Evolutionary conservation across 64 coral and sea anemone genomes (phyloP).

Genomic region (Porites lutea): DNA sequence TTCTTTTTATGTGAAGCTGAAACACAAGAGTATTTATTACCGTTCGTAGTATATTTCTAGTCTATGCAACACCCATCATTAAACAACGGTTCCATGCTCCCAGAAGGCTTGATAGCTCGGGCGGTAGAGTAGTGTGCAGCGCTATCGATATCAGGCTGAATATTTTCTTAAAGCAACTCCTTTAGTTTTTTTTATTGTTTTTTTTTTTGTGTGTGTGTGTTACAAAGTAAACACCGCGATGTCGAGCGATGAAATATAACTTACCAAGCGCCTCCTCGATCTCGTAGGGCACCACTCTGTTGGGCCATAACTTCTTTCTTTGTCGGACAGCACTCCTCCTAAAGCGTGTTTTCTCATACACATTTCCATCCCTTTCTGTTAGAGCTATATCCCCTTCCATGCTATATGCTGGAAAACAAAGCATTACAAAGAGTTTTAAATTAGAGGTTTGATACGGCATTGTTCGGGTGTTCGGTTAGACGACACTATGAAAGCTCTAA

Average conservation of each 20-base stretch:
- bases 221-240: too few species aligned
- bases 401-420: slow-evolving; percentile 28
- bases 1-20: slow-evolving; percentile 44
- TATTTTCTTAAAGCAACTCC: too few species aligned
- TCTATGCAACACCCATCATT: not conserved
- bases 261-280: slow-evolving; percentile 62
- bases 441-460: too few species aligned
- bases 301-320: slow-evolving; percentile 72
- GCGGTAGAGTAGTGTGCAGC: too few species aligned
- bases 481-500: too few species aligned
- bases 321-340: slow-evolving; percentile 64
- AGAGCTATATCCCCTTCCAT: slow-evolving; percentile 73
- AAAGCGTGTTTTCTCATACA: slow-evolving; percentile 21
- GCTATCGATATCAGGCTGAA: too few species aligned
- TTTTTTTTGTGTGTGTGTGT: too few species aligned
- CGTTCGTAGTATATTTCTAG: not conserved
- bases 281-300: slow-evolving; percentile 60
- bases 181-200: too few species aligned
- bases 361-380: slow-evolving; percentile 60
- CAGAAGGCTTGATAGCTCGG: too few species aligned
- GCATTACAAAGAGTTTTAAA: not conserved
- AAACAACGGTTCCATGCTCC: too few species aligned
- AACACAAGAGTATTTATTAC: not conserved
- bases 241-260: not conserved
- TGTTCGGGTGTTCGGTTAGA: too few species aligned